Base-by-base conservation (phyloP, 2,113 vertebrate genomes). In the Anguilla rostrata region DNA sequence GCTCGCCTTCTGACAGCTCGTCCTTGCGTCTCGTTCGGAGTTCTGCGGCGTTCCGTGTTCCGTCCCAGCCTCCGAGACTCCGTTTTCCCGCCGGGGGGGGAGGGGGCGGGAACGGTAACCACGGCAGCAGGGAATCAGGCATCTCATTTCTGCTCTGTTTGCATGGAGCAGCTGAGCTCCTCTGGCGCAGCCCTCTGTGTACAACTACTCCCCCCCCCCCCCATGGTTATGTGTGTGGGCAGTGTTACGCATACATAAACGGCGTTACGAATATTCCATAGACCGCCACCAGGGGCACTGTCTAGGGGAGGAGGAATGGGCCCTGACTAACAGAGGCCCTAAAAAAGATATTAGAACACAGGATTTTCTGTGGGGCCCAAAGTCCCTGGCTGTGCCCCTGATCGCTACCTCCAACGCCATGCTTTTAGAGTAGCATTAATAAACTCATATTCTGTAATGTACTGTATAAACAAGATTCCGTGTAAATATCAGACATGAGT, bases 31-130 rank as follows among this genome's bases (percentile, higher is more conserved):
- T 79, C 39, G 22, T 63, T 81, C 12, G 2, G 16, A 29, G 1
- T 88, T 82, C 75, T 43, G 82, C 8, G 43, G 79, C 84, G 84
- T 78, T 41, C 56, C 49, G 83, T 53, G 80, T 85, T 83, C 83
- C 78, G 66, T 84, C 60, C 82, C 82, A 49, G 85, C 87, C 86
- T 40, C 86, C 49, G 82, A 82, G 66, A 49, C 88, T 88, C 85
- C 85, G 78, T 56, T 82, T 81, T 57, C 56, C 11, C 26, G 26
- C 29, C 6, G 71, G n/a, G n/a, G n/a, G n/a, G n/a, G n/a, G n/a
- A n/a, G n/a, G 34, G 34, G 34, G 34, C n/a, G 3, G 26, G 12
- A 75, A 75, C 9, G 26, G 71, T 53, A 53, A 34, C 71, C n/a
- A 75, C n/a, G 9, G 11, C 34, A 75, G 71, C 78, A 6, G 39